These are phyloP conservation scores for Antechinus stuartii DNA, from an alignment of 2,113 vertebrate species.

Conservation along the genomic window DNA sequence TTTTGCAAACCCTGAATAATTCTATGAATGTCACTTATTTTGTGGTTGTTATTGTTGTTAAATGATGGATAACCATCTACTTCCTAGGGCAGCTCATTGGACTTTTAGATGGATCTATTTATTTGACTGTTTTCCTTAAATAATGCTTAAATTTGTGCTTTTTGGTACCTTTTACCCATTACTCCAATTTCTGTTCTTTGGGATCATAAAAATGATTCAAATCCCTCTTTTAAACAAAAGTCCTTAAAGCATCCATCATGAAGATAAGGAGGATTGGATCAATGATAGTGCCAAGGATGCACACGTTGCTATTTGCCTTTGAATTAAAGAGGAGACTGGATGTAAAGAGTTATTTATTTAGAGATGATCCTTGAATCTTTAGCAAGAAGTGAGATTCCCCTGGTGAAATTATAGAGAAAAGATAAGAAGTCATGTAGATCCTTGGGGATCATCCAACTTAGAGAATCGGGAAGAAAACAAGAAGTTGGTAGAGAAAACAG, in stretches of 20 bases:
- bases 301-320: background rate
- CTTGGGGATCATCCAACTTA: background rate
- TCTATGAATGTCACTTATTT: background rate
- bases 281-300: background rate
- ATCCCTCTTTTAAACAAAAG: background rate
- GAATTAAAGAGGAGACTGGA: background rate
- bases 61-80: background rate
- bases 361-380: background rate
- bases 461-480: background rate
- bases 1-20: background rate
- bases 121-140: background rate
- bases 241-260: too few relatives aligned
- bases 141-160: background rate
- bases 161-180: background rate
- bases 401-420: background rate
- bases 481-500: background rate
- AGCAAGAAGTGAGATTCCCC: background rate
- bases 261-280: background rate
- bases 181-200: background rate
- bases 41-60: background rate
- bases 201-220: background rate
- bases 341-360: background rate
- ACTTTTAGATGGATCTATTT: background rate
- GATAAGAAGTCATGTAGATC: background rate
- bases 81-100: background rate